Base-by-base conservation (phyloP, 2,888 invertebrate species). In the Micropterix aruncella region DNA sequence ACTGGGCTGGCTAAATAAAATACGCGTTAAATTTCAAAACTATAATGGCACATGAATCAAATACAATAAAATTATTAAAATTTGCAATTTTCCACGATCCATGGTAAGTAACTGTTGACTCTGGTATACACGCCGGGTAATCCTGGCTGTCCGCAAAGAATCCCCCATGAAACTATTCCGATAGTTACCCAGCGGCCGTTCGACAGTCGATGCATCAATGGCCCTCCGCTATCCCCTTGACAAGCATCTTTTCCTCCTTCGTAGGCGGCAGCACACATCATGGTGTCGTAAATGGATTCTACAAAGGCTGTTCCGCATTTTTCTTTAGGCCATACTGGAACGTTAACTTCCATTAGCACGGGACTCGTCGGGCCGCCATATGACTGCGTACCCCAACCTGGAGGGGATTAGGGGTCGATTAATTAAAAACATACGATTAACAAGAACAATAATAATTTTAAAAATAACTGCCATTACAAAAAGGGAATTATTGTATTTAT, bases 141-240 rank as follows among this genome's bases (percentile, higher is more conserved):
- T 41, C 74, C 75, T 16, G 77, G 73, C 50, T 81, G 78, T 0
- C 87, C 90, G 56, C 91, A 92, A 2, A 81, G 74, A 36, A 86
- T 72, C 12, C 90, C 90, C 87, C 88, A 90, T 1, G 89, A 89
- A 1, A 91, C 90, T 44, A 92, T 72, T 1, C 90, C 91, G 39
- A 87, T 72, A 18, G 75, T 72, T 0, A 82, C 73, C 89, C 89
- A 90, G 40, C 84, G 76, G 0, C 80, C 80, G 56, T 82, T 82
- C 1, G 76, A 65, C 56, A 85, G 64, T 58, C 83, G 83, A 53
- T 80, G 73, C 62, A 89, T 71, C 27, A 91, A 61, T 0, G 91
- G 90, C 1, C 91, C 91, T 9, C 90, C 90, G 4, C 83, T 88
- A 60, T 90, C 88, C 7, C 87, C 88, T 84, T 87, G 83, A 55